Base-by-base conservation (phyloP, 2,888 invertebrate genomes). In the Ormyrus rosae region DNA sequence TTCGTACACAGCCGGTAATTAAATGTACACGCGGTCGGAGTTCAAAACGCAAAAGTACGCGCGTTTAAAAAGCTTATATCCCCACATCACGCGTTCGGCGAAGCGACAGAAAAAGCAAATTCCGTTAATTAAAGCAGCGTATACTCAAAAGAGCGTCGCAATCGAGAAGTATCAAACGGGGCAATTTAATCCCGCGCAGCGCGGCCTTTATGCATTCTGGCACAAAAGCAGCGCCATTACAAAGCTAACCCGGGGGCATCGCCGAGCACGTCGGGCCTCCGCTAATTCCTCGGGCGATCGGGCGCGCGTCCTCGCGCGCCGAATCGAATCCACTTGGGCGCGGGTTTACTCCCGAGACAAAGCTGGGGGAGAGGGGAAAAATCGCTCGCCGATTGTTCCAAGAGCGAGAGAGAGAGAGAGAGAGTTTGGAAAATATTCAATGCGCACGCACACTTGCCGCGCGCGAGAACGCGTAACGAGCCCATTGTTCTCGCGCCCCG, bases 381-480 rank as follows among this genome's bases (percentile, higher is more conserved):
- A 19, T 34, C 5, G 56, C 9, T 9, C 58, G 58, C 55, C 34
- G 8, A n/a, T 5, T 11, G n/a, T 10, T 11, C 6, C 10, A 3
- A 56, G 8, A 11, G 56, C 9, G 11, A 56, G 56, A 11, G 6
- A 7, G 5, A n/a, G 0, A 11, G 10, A 34, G 56, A n/a, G 19
- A 53, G 70, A 65, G 74, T 81, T 82, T 73, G 63, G 74, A 74
- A 83, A 80, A 79, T 83, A 84, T 83, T 83, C 82, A 81, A 82
- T 81, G 82, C 77, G 19, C 19, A 19, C 19, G 19, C 19, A 70
- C 82, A 82, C 82, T 83, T 80, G 73, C 13, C 72, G 60, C 19
- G 67, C 34, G 61, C 69, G 75, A 63, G 76, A 78, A 79, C 78
- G 73, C 74, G 83, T 84, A 84, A 83, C 84, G 84, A 84, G 78